Percentiles rank a stretch among this genome's conserved stretches.
Conservation (phyloP, 2,888 invertebrate species). For the Ptilodon capucinus region DNA sequence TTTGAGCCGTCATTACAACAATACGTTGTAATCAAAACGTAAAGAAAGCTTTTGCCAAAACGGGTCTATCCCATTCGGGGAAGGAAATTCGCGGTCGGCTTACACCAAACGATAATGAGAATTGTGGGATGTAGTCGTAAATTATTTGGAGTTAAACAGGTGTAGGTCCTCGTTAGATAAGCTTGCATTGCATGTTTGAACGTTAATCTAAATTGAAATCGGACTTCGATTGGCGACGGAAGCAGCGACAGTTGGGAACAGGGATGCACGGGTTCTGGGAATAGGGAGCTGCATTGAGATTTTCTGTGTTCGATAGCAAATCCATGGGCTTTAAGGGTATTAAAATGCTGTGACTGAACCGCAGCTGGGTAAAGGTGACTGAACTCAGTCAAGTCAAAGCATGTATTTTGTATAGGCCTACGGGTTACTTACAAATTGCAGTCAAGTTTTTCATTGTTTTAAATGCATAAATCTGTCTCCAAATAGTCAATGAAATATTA, state of each 20-base stretch:
- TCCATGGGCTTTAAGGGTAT: too few relatives aligned
- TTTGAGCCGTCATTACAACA: conserved; percentile 17
- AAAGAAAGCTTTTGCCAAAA: conserved; percentile 17
- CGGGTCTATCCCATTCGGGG: conserved; percentile 24
- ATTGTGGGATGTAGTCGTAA: conserved; percentile 58
- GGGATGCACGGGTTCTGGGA: conserved; percentile 29
- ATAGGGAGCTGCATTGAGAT: conserved; percentile 11
- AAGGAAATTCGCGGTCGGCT: conserved; percentile 44
- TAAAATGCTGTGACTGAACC: too few relatives aligned
- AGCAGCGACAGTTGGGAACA: conserved; percentile 54
- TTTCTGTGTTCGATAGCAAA: background rate
- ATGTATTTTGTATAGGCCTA: too few relatives aligned
- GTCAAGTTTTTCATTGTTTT: too few relatives aligned
- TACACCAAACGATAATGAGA: conserved; percentile 48
- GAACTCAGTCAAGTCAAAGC: too few relatives aligned
- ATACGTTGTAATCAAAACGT: conserved; percentile 30
- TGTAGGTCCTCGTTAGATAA: conserved; percentile 79
- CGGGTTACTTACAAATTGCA: too few relatives aligned
- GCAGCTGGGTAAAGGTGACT: too few relatives aligned
- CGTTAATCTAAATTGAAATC: conserved; percentile 81
- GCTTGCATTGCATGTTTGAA: conserved; percentile 75
- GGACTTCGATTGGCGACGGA: conserved; percentile 79
- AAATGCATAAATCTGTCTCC: too few relatives aligned
- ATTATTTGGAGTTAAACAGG: conserved; percentile 78
- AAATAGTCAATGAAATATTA: too few relatives aligned